Base-by-base conservation (phyloP, 2,797 vertebrate genomes). In the Mormyrops boulengeri region DNA sequence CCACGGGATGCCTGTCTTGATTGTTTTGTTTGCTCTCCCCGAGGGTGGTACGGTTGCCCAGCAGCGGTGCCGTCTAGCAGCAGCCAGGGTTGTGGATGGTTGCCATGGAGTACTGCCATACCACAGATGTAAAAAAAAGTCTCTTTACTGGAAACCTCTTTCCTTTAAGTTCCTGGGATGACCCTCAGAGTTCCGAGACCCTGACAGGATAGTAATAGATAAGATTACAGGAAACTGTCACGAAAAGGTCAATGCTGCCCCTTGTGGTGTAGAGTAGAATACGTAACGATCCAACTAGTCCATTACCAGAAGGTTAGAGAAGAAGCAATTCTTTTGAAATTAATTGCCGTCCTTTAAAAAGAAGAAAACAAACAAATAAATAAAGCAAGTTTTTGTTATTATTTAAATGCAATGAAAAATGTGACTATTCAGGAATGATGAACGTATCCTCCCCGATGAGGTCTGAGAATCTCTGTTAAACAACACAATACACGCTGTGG, bases 61-160 rank as follows among this genome's bases (percentile, higher is more conserved):
- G 82, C 38, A 49, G 80, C 44, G 17, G 38, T n/a, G 6, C 38
- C 8, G 80, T 80, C 49, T 88, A 19, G 9, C 62, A 77, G 47
- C 34, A 30, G 73, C 17, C 73, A 47, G 2, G 17, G 3, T 44
- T 19, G 38, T 44, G 73, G 38, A 80, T 19, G 34, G 73, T 73
- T 73, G 66, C 30, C 30, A 38, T 14, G 66, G 30, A 73, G 30
- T 38, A 38, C 73, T 80, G 38, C 38, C 38, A 9, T n/a, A n/a
- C 73, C 38, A 44, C 12, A 8, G 73, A 44, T 19, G 38, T 80
- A 80, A 44, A 80, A 77, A 77, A 30, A 50, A 69, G n/a, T 73
- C n/a, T 80, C 73, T 73, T 73, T 80, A 80, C 73, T 44, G 73
- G 73, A 80, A 80, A 47, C 73, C 73, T 47, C 73, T 47, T 80